phyloP scores from a whole-genome alignment of 1,140 invertebrate species.

The Thaumetopoea pityocampa region DNA sequence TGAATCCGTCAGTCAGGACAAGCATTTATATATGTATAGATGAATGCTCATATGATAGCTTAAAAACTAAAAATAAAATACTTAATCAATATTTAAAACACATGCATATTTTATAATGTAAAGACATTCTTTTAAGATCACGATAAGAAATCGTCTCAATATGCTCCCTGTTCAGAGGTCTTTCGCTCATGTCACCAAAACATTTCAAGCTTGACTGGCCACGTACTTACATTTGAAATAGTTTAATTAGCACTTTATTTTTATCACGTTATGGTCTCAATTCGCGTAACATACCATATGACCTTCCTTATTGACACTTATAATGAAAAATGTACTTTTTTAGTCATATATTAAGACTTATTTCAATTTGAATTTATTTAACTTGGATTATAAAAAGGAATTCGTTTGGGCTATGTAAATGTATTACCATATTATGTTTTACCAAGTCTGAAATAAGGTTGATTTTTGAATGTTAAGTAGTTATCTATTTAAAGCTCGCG shows the following conservation, averaged over 20 bases:
- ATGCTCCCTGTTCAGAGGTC: constrained; percentile 21
- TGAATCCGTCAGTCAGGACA: too few relatives aligned
- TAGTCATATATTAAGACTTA: constrained; percentile 6
- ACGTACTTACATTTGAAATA: constrained; percentile 10
- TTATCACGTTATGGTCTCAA: constrained; percentile 22
- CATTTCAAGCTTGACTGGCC: constrained; percentile 51
- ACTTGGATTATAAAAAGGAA: constrained; percentile 22
- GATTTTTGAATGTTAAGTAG: constrained; percentile 16
- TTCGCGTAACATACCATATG: constrained; percentile 29
- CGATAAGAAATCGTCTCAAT: constrained; percentile 35
- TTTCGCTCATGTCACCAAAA: constrained; percentile 62
- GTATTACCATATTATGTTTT: constrained; percentile 18
- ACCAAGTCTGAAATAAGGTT: constrained; percentile 9
- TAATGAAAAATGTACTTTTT: constrained; percentile 22
- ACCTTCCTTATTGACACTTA: constrained; percentile 8
- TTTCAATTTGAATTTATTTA: constrained; percentile 10
- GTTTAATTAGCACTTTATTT: constrained; percentile 16
- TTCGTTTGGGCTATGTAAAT: constrained; percentile 2
- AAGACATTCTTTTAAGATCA: too few relatives aligned
- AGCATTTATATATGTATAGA: too few relatives aligned
- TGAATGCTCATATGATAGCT: too few relatives aligned
- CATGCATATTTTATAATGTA: too few relatives aligned
- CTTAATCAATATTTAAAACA: too few relatives aligned
- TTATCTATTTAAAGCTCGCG: constrained; percentile 41
- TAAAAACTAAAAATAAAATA: too few relatives aligned